Conservation (phyloP, 2,888 invertebrate species). For the Leptinotarsa rubiginosa region DNA sequence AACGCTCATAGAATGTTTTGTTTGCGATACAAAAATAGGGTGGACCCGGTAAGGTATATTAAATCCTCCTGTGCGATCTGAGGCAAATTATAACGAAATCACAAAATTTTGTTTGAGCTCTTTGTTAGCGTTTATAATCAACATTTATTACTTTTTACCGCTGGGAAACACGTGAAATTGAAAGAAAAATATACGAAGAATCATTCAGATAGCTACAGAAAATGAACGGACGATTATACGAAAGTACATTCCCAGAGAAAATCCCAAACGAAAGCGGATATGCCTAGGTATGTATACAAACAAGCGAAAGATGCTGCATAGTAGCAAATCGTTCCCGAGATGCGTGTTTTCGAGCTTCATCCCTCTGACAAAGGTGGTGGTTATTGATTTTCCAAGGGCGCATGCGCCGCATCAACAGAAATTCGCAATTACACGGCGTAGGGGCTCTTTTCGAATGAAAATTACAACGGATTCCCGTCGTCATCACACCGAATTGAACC, state of each 20-base stretch:
- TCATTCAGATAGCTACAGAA: too few relatives aligned
- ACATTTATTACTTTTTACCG: too few relatives aligned
- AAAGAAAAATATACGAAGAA: too few relatives aligned
- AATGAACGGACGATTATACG: not conserved
- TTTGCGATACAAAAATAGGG: too few relatives aligned
- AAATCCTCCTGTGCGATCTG: too few relatives aligned
- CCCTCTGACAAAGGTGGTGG: slow-evolving; percentile 55
- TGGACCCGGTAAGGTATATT: too few relatives aligned
- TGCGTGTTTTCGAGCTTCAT: slow-evolving; percentile 49
- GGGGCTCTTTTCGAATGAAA: slow-evolving; percentile 39
- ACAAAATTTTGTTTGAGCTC: too few relatives aligned
- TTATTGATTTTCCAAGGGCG: slow-evolving; percentile 58
- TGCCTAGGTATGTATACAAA: slow-evolving; percentile 20
- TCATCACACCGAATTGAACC: slow-evolving; percentile 31
- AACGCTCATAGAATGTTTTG: too few relatives aligned
- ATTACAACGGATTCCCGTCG: slow-evolving; percentile 32
- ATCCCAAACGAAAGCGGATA: slow-evolving; percentile 7
- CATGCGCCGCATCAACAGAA: slow-evolving; percentile 57
- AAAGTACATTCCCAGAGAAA: slow-evolving; percentile 21
- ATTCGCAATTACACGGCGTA: slow-evolving; percentile 64
- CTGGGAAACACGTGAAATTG: too few relatives aligned
- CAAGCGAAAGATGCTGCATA: slow-evolving; percentile 40
- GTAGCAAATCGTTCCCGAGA: slow-evolving; percentile 41
- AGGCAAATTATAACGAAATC: too few relatives aligned
- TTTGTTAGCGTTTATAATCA: too few relatives aligned